phyloP scores from a whole-genome alignment of 2,888 invertebrate species.

The Nymphalis urticae region DNA sequence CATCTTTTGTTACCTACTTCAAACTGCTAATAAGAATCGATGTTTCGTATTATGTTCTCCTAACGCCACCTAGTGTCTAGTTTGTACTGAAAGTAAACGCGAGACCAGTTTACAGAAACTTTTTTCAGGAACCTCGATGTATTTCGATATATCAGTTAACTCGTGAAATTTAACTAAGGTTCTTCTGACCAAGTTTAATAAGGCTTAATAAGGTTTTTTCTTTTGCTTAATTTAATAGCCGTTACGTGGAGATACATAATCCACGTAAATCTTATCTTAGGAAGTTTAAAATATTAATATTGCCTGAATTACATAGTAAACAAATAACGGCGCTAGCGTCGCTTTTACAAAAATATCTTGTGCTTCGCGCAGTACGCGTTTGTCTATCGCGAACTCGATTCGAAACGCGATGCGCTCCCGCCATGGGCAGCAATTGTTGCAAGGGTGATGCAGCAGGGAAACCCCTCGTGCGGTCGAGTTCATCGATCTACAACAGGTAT shows the following conservation, averaged over 20 bases:
- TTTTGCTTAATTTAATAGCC: background rate
- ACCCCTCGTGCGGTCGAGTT: constrained; percentile 69
- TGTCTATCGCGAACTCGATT: constrained; percentile 62
- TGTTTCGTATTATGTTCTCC: constrained; percentile 32
- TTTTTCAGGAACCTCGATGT: constrained; percentile 16
- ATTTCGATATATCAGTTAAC: background rate
- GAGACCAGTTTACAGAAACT: constrained; percentile 15
- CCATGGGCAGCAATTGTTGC: constrained; percentile 83
- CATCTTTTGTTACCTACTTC: constrained; percentile 49
- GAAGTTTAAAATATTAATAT: constrained; percentile 17
- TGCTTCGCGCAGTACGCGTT: constrained; percentile 65
- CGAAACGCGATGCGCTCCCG: constrained; percentile 69
- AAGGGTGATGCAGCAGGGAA: constrained; percentile 79
- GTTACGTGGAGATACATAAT: background rate
- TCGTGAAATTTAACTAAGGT: background rate
- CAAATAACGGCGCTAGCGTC: constrained; percentile 60
- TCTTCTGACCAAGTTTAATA: background rate
- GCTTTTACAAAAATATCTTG: constrained; percentile 66
- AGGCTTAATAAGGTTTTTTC: background rate
- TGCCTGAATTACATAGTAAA: constrained; percentile 44
- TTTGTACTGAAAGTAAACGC: background rate
- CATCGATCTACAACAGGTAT: constrained; percentile 79
- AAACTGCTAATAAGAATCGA: constrained; percentile 36
- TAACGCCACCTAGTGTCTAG: constrained; percentile 45
- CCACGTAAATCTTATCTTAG: background rate